phyloP scores from a whole-genome alignment of 1,140 invertebrate genomes.

The Drosophila nebulosa region DNA sequence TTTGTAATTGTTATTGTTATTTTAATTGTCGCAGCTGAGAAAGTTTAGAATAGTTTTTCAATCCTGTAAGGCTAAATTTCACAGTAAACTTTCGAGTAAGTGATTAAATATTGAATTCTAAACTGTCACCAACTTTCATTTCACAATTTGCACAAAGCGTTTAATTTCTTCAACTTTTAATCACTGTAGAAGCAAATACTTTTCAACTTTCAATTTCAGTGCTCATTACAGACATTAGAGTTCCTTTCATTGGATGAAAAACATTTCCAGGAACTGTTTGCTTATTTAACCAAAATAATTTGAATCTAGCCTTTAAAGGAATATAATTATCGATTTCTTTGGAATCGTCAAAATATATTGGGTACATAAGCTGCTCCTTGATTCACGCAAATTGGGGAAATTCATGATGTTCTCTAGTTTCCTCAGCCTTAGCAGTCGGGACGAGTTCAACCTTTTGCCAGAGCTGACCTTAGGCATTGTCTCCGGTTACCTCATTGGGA shows the following conservation, averaged over 20 bases:
- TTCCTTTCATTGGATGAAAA: not conserved
- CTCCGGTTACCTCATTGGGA: conserved; percentile 50
- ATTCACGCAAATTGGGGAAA: conserved; percentile 39
- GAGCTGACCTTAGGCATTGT: conserved; percentile 37
- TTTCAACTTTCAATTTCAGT: not conserved
- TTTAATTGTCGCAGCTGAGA: not conserved
- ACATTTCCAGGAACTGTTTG: conserved; percentile 13
- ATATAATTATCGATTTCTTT: conserved; percentile 16
- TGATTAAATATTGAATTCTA: not conserved
- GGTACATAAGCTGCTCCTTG: not conserved
- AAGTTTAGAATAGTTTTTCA: not conserved
- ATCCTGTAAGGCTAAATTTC: not conserved
- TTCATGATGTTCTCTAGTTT: conserved; percentile 18
- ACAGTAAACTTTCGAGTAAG: not conserved
- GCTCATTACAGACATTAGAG: not conserved
- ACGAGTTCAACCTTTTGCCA: not conserved
- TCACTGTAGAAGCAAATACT: not conserved
- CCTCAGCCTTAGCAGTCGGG: not conserved
- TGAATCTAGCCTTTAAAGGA: not conserved
- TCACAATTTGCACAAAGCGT: not conserved
- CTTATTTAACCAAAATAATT: not conserved
- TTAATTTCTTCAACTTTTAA: not conserved
- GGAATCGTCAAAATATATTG: conserved; percentile 17
- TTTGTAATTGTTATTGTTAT: not conserved
- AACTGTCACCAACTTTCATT: not conserved